A percentile compares a stretch with the other conserved stretches of the same genome.
phyloP scores from a whole-genome alignment of 2,888 invertebrate species.

The Pyrgus malvae region DNA sequence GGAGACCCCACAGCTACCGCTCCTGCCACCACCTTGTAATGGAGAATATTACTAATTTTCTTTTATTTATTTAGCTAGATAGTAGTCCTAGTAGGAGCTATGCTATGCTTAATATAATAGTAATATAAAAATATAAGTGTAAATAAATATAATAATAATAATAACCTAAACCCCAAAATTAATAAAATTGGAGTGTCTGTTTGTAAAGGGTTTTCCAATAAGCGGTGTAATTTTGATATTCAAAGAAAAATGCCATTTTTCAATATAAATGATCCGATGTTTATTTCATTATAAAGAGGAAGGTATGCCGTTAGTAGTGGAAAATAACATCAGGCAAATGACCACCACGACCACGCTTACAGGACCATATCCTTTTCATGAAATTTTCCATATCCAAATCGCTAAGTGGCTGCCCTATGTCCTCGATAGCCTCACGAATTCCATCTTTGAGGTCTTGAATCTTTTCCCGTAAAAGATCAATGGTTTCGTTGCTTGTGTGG shows the following conservation, averaged over 20 bases:
- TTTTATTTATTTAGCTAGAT: too few species aligned
- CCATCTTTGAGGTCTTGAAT: neutral
- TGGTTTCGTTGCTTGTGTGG: slow-evolving; percentile 1
- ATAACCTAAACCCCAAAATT: too few species aligned
- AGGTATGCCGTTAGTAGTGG: neutral
- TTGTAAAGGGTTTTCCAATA: neutral
- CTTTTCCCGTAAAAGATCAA: slow-evolving; percentile 2
- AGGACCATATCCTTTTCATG: neutral
- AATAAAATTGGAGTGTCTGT: too few species aligned
- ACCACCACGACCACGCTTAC: neutral
- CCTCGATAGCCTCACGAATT: neutral
- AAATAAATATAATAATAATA: too few species aligned
- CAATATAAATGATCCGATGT: neutral
- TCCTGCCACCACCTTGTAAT: too few species aligned
- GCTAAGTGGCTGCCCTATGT: neutral
- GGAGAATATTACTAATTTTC: too few species aligned
- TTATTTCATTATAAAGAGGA: neutral
- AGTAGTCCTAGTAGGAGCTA: too few species aligned
- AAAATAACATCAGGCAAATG: neutral
- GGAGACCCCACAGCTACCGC: too few species aligned
- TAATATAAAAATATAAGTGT: too few species aligned
- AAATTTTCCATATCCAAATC: neutral
- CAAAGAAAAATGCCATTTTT: neutral
- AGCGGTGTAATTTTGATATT: neutral
- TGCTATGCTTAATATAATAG: too few species aligned